These are phyloP conservation scores for Apis dorsata DNA, from an alignment of 1,140 invertebrate genomes.

Conservation along the genomic window DNA sequence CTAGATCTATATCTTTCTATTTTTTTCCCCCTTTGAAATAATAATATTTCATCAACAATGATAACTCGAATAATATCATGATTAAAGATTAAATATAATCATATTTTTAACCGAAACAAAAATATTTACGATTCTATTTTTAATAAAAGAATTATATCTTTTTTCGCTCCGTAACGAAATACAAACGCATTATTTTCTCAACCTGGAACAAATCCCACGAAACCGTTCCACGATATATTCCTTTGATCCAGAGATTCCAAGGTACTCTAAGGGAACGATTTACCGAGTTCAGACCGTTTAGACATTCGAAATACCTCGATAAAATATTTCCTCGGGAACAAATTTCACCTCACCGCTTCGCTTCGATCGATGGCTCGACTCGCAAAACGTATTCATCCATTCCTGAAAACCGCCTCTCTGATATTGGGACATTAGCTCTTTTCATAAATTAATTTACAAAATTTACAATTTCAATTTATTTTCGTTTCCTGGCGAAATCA, in stretches of 20 bases:
- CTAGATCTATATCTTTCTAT: no score
- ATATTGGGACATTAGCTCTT: conserved; percentile 18
- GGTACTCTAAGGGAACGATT: background rate
- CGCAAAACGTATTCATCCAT: background rate
- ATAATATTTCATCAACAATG: background rate
- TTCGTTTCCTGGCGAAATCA: no score
- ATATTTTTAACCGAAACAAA: no score
- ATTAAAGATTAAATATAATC: no score
- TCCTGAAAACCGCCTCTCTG: background rate
- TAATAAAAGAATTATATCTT: no score
- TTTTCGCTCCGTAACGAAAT: no score
- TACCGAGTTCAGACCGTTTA: background rate
- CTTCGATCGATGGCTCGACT: no score
- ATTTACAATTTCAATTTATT: background rate
- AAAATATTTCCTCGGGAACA: background rate
- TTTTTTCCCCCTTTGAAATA: background rate
- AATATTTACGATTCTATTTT: no score
- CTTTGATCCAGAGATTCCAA: background rate
- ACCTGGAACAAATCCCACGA: no score
- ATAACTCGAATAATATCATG: no score
- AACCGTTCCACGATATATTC: no score
- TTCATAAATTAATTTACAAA: conserved; percentile 10
- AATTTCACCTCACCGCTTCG: background rate
- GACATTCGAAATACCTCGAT: background rate
- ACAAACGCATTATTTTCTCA: no score